Percentiles rank a stretch among this genome's conserved stretches.
These are phyloP conservation scores for Brachypteracias leptosomus DNA, from an alignment of 2,113 vertebrate species.

Conservation along the genomic window DNA sequence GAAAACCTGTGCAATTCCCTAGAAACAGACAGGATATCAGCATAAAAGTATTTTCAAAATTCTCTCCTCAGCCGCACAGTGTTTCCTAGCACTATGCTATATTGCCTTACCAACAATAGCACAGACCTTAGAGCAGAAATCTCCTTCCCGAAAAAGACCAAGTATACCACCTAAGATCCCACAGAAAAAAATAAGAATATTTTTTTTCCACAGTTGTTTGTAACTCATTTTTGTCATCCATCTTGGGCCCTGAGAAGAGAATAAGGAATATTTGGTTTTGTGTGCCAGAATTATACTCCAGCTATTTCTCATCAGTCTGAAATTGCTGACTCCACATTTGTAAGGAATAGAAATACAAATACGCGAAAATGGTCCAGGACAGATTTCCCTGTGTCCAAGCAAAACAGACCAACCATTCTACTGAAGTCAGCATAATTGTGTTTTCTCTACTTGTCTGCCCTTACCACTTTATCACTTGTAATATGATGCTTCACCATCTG, in stretches of 20 bases:
- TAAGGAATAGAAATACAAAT: background rate
- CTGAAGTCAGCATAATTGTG: background rate
- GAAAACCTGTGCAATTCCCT: background rate
- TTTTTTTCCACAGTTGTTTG: background rate
- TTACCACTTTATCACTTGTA: background rate
- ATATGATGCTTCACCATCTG: background rate
- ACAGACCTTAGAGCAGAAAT: background rate
- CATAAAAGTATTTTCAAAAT: background rate
- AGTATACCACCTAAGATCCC: background rate
- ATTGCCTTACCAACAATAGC: background rate
- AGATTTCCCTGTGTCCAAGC: background rate
- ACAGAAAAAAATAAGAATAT: background rate
- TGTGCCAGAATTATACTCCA: background rate
- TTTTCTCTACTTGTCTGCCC: background rate
- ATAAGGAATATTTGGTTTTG: background rate
- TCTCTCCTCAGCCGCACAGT: background rate
- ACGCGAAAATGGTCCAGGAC: background rate
- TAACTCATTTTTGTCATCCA: background rate
- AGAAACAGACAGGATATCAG: background rate
- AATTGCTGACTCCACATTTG: background rate
- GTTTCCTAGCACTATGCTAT: background rate
- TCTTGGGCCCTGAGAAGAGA: background rate
- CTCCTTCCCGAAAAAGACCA: background rate
- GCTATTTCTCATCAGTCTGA: background rate
- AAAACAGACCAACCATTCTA: background rate